Evolutionary conservation across 2,888 invertebrate species (phyloP), one percentile per base, ranked within the genome.

Genomic region (Rhorus exstirpatorius): DNA sequence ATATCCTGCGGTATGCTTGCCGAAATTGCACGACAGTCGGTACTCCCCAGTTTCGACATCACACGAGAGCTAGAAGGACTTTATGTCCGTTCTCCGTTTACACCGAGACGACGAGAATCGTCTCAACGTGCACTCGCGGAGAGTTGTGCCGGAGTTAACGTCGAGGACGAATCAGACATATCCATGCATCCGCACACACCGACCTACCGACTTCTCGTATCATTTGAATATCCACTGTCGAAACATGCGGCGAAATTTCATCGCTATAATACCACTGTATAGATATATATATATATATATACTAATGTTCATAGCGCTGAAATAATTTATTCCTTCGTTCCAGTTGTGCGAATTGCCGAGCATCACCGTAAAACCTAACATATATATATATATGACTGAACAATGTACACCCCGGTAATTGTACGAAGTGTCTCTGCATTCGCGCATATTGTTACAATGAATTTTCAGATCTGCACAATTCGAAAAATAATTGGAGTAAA

Each of bases 141-240:
- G 51, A 38, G 51, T 24, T 8, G 31, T 7, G 19, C 35, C 72
- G 72, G 53, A 38, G 74, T 78, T 74, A 63, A 81, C 74, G 55
- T 41, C 26, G 61, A 67, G 41, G 60, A 49, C 17, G 72, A 72
- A 78, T 77, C 81, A 31, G 70, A 79, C 72, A 24, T 63, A 71
- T 35, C 46, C 60, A 71, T 35, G 31, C 60, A 35, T 8, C 71
- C 74, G 72, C 38, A 38, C 26, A 55, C 46, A 61, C 41, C 41
- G 14, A 53, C 14, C 41, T 44, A 41, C 38, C 38, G 17, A 26
- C 35, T 58, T 46, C 79, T 24, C 38, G 26, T 24, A 8, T 7
- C 58, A 67, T 72, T 51, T 38, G 38, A 70, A 70, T 51, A 61
- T 53, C 60, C 24, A 19, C 51, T 12, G 19, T n/a, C 41, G 49